Conservation (phyloP, 1,140 invertebrate genomes). For the Euschistus heros region DNA sequence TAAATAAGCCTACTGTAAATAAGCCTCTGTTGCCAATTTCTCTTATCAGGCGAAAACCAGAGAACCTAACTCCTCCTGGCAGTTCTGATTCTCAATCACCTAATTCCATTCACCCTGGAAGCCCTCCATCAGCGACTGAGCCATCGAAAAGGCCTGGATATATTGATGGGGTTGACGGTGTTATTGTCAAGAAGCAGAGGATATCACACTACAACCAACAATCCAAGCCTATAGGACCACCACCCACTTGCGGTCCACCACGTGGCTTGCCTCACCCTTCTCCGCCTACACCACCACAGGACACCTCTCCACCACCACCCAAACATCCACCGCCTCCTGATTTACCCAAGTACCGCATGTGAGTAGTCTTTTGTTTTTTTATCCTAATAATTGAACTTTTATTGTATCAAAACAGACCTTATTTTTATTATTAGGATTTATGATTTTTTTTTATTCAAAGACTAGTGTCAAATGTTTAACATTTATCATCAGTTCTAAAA, state of each 20-base stretch:
- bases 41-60: conserved; percentile 61
- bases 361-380: conserved; percentile 35
- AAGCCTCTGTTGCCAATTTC: conserved; percentile 9
- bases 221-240: conserved; percentile 35
- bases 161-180: conserved; percentile 46
- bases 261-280: conserved; percentile 10
- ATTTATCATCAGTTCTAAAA: too few species aligned
- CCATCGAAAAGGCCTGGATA: conserved; percentile 45
- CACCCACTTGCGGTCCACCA: conserved; percentile 10
- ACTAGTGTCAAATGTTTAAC: too few species aligned
- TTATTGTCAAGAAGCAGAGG: conserved; percentile 63
- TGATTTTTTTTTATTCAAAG: too few species aligned
- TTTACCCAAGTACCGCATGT: conserved; percentile 43
- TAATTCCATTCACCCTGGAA: conserved; percentile 54
- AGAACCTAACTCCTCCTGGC: conserved; percentile 75
- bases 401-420: too few species aligned
- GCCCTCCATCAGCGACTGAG: conserved; percentile 42
- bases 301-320: conserved; percentile 19
- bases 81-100: conserved; percentile 69
- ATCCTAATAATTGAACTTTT: too few species aligned
- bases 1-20: too few species aligned
- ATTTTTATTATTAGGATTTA: too few species aligned
- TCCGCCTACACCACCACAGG: conserved; percentile 26
- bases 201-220: conserved; percentile 68
- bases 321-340: conserved; percentile 20